phyloP scores from a whole-genome alignment of 2,888 invertebrate species.

The Dione juno region DNA sequence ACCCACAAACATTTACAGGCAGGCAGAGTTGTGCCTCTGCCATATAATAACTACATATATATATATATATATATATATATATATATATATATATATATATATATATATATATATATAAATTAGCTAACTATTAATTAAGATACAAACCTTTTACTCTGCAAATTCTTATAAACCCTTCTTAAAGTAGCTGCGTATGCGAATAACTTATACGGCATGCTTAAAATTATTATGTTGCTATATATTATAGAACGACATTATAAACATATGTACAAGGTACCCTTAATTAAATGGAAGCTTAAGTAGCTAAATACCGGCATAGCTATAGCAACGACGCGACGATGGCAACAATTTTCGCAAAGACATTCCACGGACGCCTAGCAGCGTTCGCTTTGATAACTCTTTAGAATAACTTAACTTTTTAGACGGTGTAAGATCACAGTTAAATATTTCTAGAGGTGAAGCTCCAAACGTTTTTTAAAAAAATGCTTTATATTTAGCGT shows the following conservation, averaged over 20 bases:
- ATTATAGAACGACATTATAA: background rate
- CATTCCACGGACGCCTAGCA: constrained; percentile 61
- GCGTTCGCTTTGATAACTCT: constrained; percentile 76
- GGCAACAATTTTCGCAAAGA: constrained; percentile 75
- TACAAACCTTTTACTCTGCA: background rate
- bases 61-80: too few relatives aligned
- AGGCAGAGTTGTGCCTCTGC: too few relatives aligned
- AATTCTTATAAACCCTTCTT: background rate
- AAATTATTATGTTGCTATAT: constrained; percentile 7
- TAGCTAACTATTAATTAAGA: too few relatives aligned
- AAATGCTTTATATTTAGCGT: background rate
- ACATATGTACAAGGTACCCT: constrained; percentile 41
- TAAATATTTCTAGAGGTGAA: constrained; percentile 36
- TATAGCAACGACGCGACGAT: constrained; percentile 63
- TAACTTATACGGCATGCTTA: background rate
- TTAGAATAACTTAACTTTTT: constrained; percentile 59
- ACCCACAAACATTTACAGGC: too few relatives aligned
- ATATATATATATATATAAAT: too few relatives aligned
- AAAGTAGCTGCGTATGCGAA: background rate
- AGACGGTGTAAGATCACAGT: constrained; percentile 39
- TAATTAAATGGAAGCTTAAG: constrained; percentile 46
- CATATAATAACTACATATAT: too few relatives aligned
- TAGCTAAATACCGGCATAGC: constrained; percentile 59
- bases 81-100: too few relatives aligned
- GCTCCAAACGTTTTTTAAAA: constrained; percentile 9